Base-by-base conservation (phyloP, 2,797 vertebrate genomes). In the Anas bahamensis region DNA sequence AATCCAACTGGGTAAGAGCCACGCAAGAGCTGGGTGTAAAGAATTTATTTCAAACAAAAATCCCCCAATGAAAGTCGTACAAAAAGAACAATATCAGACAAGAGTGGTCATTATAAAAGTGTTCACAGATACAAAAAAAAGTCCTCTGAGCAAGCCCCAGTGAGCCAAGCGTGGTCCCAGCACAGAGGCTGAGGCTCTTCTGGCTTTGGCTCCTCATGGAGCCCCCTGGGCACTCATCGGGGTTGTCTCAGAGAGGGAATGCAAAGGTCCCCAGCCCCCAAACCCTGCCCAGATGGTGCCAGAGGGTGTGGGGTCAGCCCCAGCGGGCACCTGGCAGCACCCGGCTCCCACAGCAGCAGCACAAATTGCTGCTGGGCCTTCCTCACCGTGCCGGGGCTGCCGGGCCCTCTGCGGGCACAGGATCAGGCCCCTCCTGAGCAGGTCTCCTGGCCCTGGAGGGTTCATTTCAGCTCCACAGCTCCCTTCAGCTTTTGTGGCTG, bases 171-270 rank as follows among this genome's bases (percentile, higher is more conserved):
- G 4, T 0, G 0, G 81, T 81, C 75, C 41, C 52, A 1, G 92
- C 42, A 1, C 10, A 0, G 70, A 50, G 81, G 76, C 55, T 16
- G 56, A 77, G 87, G 89, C 74, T 39, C 71, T 0, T 61, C 3
- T 52, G 76, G 92, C 77, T 71, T 56, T 6, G 48, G 83, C 3
- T 75, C 69, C 28, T 35, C 21, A 0, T 2, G 44, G 55, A 7
- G 53, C 72, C 55, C 72, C 26, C 0, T 28, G 50, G 50, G 52
- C 15, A 10, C 52, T 29, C 3, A 2, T 41, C 64, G 56, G 88
- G 84, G 84, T 82, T 86, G 86, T 44, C 94, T 89, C 95, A 90
- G 84, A 5, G 84, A 94, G 86, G 94, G 94, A 96, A 96, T 93
- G 93, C 68, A 84, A 92, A 92, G 48, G 89, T 92, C 82, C 84